Percentiles rank a stretch among this genome's conserved stretches.
Evolutionary conservation across 2,888 invertebrate genomes (phyloP).

Genomic region (Idaea dimidiata): DNA sequence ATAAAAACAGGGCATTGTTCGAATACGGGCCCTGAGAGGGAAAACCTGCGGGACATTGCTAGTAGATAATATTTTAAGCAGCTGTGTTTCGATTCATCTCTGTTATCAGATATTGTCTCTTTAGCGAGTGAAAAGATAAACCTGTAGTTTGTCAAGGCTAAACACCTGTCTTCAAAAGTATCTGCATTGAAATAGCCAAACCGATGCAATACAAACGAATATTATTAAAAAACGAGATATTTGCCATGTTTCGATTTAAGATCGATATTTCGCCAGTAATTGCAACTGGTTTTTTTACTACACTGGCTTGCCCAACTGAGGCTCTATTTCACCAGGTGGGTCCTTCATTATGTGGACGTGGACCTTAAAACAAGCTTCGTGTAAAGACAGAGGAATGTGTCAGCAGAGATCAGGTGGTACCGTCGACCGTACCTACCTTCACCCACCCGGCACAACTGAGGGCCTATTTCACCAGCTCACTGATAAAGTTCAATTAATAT

Average conservation of each 20-base stretch:
- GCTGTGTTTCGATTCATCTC: not conserved
- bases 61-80: not conserved
- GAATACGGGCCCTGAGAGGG: conserved; percentile 27
- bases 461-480: not conserved
- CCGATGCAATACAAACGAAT: not conserved
- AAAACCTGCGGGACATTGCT: not conserved
- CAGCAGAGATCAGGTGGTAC: not conserved
- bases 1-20: too few species aligned
- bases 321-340: not conserved
- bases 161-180: not conserved
- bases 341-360: not conserved
- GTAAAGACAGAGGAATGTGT: not conserved
- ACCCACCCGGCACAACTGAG: not conserved
- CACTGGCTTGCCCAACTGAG: not conserved
- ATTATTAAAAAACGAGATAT: too few species aligned
- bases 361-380: not conserved
- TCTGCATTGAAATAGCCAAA: not conserved
- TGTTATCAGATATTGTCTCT: not conserved
- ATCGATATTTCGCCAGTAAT: too few species aligned
- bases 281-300: too few species aligned
- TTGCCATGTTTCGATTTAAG: too few species aligned
- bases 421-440: not conserved
- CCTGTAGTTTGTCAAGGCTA: not conserved
- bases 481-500: not conserved
- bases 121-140: not conserved